Evolutionary conservation across 2,888 invertebrate genomes (phyloP), one percentile per base, ranked within the genome.

Genomic region (Coecobrya sp.): DNA sequence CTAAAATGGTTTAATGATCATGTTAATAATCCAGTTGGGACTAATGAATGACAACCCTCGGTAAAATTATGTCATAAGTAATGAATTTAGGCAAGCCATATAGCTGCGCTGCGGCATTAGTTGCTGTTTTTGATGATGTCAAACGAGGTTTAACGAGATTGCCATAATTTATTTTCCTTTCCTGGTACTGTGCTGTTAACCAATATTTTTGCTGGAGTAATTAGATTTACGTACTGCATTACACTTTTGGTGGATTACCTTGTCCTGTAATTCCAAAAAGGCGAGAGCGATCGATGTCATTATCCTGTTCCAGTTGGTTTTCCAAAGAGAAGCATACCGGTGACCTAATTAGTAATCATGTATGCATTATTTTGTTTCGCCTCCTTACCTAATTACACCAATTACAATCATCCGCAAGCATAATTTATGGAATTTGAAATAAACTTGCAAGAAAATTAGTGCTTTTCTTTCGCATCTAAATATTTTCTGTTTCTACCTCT

Each of bases 341-440:
- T 11, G 59, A 82, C 82, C 82, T 36, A 82, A 62, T 82, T 81
- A 81, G 49, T 81, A 81, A 81, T 81, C 27, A 55, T n/a, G 30
- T 62, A n/a, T n/a, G n/a, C n/a, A n/a, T n/a, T n/a, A n/a, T n/a
- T n/a, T n/a, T n/a, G n/a, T 11, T 22, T 36, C 7, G 19, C 27
- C 49, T 10, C 59, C 10, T 62, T 82, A 7, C 27, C 59, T 82
- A 82, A 82, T 82, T 59, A 36, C 82, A 4, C 1, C 22, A 42
- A 19, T 65, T 73, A 42, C 16, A 42, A 73, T 68, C 36, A 36
- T 36, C 2, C 11, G 25, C 22, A 62, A 62, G 5, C 22, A 62
- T 25, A 65, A 25, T 7, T 27, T 65, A 8, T 7, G 49, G 10
- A 49, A 13, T 10, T 49, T 49, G 49, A n/a, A n/a, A n/a, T n/a